phyloP scores from a whole-genome alignment of 2,797 vertebrate species.

The Malacoctenus gilli region DNA sequence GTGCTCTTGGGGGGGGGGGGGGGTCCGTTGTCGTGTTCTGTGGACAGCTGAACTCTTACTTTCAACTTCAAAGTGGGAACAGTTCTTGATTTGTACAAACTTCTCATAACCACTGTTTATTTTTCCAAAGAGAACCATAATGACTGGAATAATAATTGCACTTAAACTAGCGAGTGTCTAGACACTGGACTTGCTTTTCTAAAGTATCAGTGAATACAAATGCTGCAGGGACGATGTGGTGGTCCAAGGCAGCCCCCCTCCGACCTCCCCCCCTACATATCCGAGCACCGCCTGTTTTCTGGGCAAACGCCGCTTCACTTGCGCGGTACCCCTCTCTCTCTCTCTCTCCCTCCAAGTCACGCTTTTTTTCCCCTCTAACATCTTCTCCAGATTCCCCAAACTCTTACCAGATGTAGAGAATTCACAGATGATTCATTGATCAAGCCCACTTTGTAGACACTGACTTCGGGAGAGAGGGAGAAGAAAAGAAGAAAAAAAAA shows the following conservation, averaged over 20 bases:
- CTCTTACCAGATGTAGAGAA: constrained; percentile 90
- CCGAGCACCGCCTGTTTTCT: constrained; percentile 46
- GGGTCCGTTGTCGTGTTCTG: constrained; percentile 46
- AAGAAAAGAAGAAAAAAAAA: constrained; percentile 4
- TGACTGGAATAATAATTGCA: constrained; percentile 31
- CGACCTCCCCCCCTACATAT: constrained; percentile 24
- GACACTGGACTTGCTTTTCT: constrained; percentile 38
- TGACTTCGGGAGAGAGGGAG: constrained; percentile 71
- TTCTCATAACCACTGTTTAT: constrained; percentile 57
- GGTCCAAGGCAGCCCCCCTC: constrained; percentile 23
- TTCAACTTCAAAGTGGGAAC: constrained; percentile 63
- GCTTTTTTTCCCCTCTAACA: constrained; percentile 70
- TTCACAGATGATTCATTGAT: constrained; percentile 86
- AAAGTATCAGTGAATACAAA: constrained; percentile 27
- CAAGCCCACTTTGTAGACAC: constrained; percentile 85
- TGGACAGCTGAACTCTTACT: constrained; percentile 47
- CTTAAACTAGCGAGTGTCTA: constrained; percentile 43
- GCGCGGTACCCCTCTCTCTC: constrained; percentile 72
- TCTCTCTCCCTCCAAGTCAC: constrained; percentile 73
- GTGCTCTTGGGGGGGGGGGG: constrained; percentile 24
- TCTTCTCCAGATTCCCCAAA: constrained; percentile 85
- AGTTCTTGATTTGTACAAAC: constrained; percentile 32
- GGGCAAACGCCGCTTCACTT: constrained; percentile 64
- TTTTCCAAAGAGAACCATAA: constrained; percentile 58
- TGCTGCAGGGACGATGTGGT: not conserved